Conservation (phyloP, 2,113 vertebrate species). For the Macrotis lagotis region DNA sequence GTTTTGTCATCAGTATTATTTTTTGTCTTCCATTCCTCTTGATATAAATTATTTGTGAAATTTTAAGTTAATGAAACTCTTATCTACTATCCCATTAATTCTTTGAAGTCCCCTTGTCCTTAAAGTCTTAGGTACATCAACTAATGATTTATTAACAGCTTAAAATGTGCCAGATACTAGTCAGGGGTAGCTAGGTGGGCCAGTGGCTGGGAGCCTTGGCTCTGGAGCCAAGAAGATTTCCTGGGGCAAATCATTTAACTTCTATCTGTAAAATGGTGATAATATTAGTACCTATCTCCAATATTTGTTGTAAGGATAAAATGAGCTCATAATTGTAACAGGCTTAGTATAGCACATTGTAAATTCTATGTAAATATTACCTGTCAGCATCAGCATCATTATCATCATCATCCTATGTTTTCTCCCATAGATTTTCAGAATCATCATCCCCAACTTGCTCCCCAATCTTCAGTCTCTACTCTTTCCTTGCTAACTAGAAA, state of each 20-base stretch:
- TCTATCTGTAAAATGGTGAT: background rate
- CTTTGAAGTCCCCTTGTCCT: too few relatives aligned
- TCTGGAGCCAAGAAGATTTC: background rate
- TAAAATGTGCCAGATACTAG: background rate
- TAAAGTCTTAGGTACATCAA: background rate
- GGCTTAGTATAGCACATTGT: too few relatives aligned
- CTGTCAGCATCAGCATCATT: too few relatives aligned
- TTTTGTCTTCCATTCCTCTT: background rate
- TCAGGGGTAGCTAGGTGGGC: background rate
- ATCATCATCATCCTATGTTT: too few relatives aligned
- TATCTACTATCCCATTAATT: background rate
- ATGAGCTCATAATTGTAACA: background rate
- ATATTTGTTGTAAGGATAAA: background rate
- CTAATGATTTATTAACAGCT: background rate
- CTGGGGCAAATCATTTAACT: background rate
- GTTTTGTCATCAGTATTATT: background rate
- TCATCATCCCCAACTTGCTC: background rate
- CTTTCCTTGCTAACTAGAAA: background rate
- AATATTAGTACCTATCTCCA: background rate
- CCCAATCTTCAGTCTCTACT: background rate
- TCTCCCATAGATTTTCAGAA: too few relatives aligned
- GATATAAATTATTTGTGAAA: background rate
- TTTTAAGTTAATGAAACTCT: background rate
- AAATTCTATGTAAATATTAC: background rate
- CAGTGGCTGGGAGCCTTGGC: background rate